Evolutionary conservation across 2,113 vertebrate species (phyloP), one percentile per base, ranked within the genome.

Genomic region (Asarcornis scutulata): DNA sequence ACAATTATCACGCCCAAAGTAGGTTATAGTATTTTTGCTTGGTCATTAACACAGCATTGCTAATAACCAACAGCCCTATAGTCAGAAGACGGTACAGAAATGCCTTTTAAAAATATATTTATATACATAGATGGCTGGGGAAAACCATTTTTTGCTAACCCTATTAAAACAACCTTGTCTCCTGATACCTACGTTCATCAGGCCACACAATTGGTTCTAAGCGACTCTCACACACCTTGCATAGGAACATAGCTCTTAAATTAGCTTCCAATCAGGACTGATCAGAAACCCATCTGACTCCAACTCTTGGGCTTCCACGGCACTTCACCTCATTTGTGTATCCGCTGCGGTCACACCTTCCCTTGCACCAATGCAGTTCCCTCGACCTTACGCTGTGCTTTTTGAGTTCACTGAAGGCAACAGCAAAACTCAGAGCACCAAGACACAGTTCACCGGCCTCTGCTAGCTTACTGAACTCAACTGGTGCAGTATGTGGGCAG

Each of bases 401-500:
- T 81, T 42, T 22, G 2, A 52, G 46, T n/a, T 69, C 20, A 18
- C 13, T 38, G 53, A 22, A 1, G 3, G 11, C 56, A 48, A 7
- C 4, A 48, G 40, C 63, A 58, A 36, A 3, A 42, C 11, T 31
- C 17, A 42, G 34, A 80, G n/a, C 40, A 3, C 36, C 1, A 17
- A 34, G 20, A 26, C 3, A 5, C 3, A 12, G 11, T 7, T 50
- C 32, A 8, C 0, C 10, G n/a, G 9, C 44, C 66, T 73, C 36
- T 74, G 36, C 17, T 7, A 2, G 9, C 17, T 66, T 13, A 3
- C 32, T 13, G 32, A 16, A 44, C 34, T 15, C 7, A 25, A 69
- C 38, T 1, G 1, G 52, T 31, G 53, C 60, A 2, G 1, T 9
- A 11, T 0, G 0, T 0, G 16, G 53, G 5, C 38, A 48, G 17